Conservation (phyloP, 2,113 vertebrate species). For the Calonectris borealis region DNA sequence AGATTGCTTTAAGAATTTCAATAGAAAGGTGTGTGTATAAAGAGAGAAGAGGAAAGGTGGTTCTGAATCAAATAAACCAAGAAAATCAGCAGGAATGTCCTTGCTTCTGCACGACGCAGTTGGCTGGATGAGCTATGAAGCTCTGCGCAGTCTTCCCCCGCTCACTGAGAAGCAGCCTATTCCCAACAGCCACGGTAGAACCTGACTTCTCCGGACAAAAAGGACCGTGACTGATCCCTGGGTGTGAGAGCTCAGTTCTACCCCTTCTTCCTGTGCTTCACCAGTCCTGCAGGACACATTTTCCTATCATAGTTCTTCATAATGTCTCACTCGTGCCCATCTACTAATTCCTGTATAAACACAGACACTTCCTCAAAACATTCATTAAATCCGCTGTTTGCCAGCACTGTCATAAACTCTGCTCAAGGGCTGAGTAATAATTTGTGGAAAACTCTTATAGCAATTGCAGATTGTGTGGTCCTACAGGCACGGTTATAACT, state of each 20-base stretch:
- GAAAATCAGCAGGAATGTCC: background rate
- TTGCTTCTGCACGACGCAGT: background rate
- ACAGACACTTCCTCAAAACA: constrained; percentile 18
- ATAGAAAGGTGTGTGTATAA: background rate
- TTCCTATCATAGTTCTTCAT: background rate
- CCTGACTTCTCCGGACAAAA: background rate
- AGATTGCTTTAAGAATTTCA: background rate
- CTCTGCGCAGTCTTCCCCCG: accelerated
- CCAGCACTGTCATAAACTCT: background rate
- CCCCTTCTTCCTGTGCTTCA: background rate
- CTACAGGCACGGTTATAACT: background rate
- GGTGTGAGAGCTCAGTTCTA: background rate
- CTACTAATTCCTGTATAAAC: background rate
- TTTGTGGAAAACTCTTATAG: background rate
- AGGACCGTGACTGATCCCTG: background rate
- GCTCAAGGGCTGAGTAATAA: background rate
- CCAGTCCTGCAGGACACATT: background rate
- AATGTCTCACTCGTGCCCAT: background rate
- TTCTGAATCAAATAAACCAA: background rate
- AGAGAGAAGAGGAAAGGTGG: background rate
- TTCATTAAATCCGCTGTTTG: background rate
- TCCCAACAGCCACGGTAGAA: background rate
- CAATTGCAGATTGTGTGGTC: background rate
- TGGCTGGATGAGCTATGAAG: background rate
- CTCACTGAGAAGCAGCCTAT: background rate